Conservation (phyloP, 2,888 invertebrate genomes). For the Nomada goodeniana region DNA sequence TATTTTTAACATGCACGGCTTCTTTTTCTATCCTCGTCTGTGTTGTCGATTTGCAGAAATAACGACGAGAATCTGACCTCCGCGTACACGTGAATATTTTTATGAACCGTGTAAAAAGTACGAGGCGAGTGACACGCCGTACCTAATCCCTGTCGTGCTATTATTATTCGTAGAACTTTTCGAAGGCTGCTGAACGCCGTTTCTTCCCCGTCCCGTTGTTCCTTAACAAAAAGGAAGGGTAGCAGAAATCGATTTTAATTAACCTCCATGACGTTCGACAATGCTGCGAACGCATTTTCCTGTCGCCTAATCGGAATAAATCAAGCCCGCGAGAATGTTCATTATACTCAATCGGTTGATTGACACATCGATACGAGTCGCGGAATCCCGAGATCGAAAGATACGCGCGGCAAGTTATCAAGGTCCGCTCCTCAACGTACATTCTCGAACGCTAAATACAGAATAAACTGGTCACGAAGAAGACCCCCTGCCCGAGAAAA, state of each 20-base stretch:
- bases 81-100: not conserved
- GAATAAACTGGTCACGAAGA: constrained; percentile 13
- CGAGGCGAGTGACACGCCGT: too few species aligned
- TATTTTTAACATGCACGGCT: too few species aligned
- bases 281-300: too few species aligned
- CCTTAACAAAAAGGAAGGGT: not conserved
- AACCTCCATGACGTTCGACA: not conserved
- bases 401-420: constrained; percentile 12
- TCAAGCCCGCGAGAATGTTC: constrained; percentile 12
- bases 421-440: not conserved
- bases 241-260: constrained; percentile 10
- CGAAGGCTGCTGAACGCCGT: not conserved
- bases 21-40: not conserved
- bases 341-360: constrained; percentile 22
- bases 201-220: too few species aligned
- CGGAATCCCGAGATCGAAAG: constrained; percentile 14
- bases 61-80: not conserved
- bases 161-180: too few species aligned
- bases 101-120: not conserved
- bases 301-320: constrained; percentile 5
- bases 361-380: constrained; percentile 20
- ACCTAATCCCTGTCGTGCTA: too few species aligned
- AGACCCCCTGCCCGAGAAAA: constrained; percentile 13
- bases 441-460: constrained; percentile 5
- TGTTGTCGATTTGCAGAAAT: not conserved